Conservation (phyloP, 2,888 invertebrate species). For the Nezara viridula region DNA sequence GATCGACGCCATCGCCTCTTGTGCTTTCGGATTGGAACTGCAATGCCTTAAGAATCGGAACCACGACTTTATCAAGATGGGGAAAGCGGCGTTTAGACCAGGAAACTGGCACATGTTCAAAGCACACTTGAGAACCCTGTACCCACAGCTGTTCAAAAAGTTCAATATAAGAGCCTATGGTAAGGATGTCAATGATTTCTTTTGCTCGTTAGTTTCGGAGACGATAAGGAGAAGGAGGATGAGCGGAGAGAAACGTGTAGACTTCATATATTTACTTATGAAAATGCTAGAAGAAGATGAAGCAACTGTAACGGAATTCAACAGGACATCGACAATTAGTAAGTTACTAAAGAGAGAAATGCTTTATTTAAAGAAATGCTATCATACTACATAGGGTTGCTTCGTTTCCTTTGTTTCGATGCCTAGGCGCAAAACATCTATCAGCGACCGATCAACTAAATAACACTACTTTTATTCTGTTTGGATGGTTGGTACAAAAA, state of each 20-base stretch:
- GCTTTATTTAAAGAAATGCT: too few species aligned
- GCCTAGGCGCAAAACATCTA: too few species aligned
- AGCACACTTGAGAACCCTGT: slow-evolving; percentile 50
- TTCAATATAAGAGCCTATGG: slow-evolving; percentile 56
- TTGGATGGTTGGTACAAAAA: too few species aligned
- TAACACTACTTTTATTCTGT: too few species aligned
- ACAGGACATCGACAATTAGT: slow-evolving; percentile 4
- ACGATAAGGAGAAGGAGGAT: slow-evolving; percentile 66
- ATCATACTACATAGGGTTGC: too few species aligned
- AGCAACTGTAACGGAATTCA: not conserved
- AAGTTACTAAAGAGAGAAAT: not conserved
- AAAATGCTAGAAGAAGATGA: slow-evolving; percentile 64
- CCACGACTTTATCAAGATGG: slow-evolving; percentile 56
- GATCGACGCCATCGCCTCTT: slow-evolving; percentile 57
- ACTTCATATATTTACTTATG: slow-evolving; percentile 66
- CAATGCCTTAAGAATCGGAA: slow-evolving; percentile 46
- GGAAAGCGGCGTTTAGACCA: slow-evolving; percentile 54
- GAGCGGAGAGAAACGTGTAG: slow-evolving; percentile 66
- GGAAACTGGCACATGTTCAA: slow-evolving; percentile 58
- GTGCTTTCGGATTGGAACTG: slow-evolving; percentile 62
- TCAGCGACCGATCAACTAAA: too few species aligned
- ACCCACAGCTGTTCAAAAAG: slow-evolving; percentile 58
- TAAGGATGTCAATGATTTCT: slow-evolving; percentile 53
- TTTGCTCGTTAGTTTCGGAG: slow-evolving; percentile 60
- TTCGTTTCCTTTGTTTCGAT: too few species aligned